Evolutionary conservation across 2,888 invertebrate genomes (phyloP).

Genomic region (Lamproptera curius): DNA sequence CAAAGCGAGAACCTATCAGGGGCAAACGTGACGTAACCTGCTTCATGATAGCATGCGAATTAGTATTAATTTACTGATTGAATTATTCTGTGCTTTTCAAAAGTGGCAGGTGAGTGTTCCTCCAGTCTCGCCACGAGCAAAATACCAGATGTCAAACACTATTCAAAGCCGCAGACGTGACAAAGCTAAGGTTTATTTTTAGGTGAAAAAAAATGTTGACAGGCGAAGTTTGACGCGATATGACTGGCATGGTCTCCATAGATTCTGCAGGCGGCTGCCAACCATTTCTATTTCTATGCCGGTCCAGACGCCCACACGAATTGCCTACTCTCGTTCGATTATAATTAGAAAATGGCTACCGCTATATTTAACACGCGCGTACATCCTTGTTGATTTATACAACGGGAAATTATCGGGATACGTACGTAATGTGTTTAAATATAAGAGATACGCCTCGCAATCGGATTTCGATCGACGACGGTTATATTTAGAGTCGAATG

Average conservation of each 20-base stretch:
- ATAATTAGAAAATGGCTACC: conserved; percentile 69
- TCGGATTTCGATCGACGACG: background rate
- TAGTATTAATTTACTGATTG: too few relatives aligned
- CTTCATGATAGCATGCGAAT: too few relatives aligned
- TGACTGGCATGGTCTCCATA: conserved; percentile 33
- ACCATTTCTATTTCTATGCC: conserved; percentile 60
- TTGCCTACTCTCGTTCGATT: conserved; percentile 71
- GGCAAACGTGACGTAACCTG: too few relatives aligned
- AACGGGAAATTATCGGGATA: conserved; percentile 11
- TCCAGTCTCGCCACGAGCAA: too few relatives aligned
- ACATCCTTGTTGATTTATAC: conserved; percentile 12
- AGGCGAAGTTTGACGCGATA: conserved; percentile 33
- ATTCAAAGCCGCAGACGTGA: too few relatives aligned
- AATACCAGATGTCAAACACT: too few relatives aligned
- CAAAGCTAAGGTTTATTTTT: conserved; percentile 16
- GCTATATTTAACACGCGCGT: conserved; percentile 43
- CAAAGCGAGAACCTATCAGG: too few relatives aligned
- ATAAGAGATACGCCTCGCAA: background rate
- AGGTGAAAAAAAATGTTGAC: conserved; percentile 18
- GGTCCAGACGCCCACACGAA: conserved; percentile 65
- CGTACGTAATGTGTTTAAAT: conserved; percentile 13
- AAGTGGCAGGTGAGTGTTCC: too few relatives aligned
- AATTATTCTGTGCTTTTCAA: too few relatives aligned
- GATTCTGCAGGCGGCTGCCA: conserved; percentile 56
- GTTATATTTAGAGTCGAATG: background rate